These are phyloP conservation scores for Glyphotaelius pellucidus DNA, from an alignment of 2,888 invertebrate genomes.

Conservation along the genomic window DNA sequence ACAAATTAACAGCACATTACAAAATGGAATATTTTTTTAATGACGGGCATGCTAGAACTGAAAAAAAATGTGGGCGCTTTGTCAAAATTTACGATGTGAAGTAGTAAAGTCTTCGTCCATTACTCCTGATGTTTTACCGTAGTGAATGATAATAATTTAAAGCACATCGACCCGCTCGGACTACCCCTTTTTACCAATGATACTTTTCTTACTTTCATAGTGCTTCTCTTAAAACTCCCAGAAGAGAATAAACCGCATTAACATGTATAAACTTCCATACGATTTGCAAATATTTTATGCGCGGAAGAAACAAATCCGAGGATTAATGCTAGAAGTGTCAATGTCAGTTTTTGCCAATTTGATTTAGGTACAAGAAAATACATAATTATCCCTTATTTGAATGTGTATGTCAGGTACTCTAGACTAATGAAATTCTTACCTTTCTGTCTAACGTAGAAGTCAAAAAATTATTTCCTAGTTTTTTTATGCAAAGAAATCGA, in stretches of 20 bases:
- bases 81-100: background rate
- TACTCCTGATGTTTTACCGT: background rate
- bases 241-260: background rate
- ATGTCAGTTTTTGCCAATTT: too few relatives aligned
- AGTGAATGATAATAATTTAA: too few relatives aligned
- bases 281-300: background rate
- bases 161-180: background rate
- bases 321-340: background rate
- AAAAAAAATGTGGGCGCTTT: background rate
- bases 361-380: too few relatives aligned
- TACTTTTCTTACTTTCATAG: background rate
- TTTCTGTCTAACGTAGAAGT: too few relatives aligned
- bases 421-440: too few relatives aligned
- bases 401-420: too few relatives aligned
- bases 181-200: background rate
- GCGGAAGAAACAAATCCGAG: background rate
- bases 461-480: too few relatives aligned
- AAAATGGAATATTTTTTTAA: too few relatives aligned
- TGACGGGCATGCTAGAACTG: too few relatives aligned
- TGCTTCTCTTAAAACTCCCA: background rate
- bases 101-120: background rate
- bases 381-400: too few relatives aligned
- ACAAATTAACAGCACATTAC: background rate
- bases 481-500: too few relatives aligned
- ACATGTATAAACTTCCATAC: background rate